Base-by-base conservation (phyloP, 2,888 invertebrate genomes). In the Oligia latruncula region DNA sequence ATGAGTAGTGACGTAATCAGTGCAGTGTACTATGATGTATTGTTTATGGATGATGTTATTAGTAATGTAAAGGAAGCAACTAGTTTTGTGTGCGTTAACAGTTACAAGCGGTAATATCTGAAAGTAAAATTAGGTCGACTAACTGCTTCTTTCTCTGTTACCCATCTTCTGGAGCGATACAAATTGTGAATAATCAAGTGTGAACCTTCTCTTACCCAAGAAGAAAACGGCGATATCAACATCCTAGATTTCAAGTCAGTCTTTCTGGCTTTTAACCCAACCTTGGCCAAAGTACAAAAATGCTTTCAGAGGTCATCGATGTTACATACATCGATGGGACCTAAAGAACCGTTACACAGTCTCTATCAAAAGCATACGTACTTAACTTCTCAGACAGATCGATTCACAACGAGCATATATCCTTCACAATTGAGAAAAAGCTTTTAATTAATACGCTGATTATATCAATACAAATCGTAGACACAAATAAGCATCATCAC, bases 1-100 rank as follows among this genome's bases (percentile, higher is more conserved):
- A 71, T 65, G 43, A 52, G 35, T 20, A n/a, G 15, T 58, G 79
- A 78, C 78, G 71, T 83, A 70, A 81, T 23, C 66, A 55, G n/a
- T 78, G 20, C 35, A 58, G 40, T 29, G 40, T 43, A 58, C 3
- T 40, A 55, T 65, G 52, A 35, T 43, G 52, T 68, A 43, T 46
- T 55, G 17, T 29, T 40, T 58, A 17, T 68, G n/a, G 35, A 40
- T 64, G 29, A 60, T 49, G 3, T 23, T 55, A 9, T 62, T 43
- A 40, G 13, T 35, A 15, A 11, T 13, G 8, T 67, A 17, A 17
- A 8, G 46, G 23, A 49, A 49, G n/a, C 8, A 49, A 40, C 58
- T 78, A 20, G n/a, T 43, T 70, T 17, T 13, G 5, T 46, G 23
- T 65, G 46, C 46, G 71, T 55, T 55, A 3, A 55, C 9, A 8